Conservation (phyloP, 2,888 invertebrate species). For the Entomobrya proxima region DNA sequence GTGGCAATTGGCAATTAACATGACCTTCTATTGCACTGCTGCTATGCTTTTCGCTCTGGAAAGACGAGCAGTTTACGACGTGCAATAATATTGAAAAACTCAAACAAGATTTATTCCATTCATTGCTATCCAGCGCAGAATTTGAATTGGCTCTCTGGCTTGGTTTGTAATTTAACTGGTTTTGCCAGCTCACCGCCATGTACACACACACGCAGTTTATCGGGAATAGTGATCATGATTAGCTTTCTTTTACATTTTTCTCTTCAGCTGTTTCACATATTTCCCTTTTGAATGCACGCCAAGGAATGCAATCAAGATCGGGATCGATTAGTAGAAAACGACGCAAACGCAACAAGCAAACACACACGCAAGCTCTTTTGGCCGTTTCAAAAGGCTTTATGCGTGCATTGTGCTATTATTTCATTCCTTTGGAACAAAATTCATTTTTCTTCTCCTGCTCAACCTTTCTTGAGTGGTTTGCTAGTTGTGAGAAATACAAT, state of each 20-base stretch:
- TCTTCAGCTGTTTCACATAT: conserved; percentile 45
- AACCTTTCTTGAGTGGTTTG: background rate
- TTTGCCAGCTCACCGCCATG: background rate
- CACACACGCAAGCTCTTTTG: no score
- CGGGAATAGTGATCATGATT: conserved; percentile 5
- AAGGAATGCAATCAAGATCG: conserved; percentile 59
- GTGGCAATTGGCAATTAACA: conserved; percentile 28
- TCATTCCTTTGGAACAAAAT: conserved; percentile 17
- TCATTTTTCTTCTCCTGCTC: background rate
- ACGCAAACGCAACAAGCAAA: background rate
- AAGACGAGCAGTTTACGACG: no score
- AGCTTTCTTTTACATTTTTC: background rate
- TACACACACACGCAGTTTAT: no score
- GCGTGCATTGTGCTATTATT: conserved; percentile 11
- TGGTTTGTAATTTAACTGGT: background rate
- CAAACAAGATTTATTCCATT: conserved; percentile 22
- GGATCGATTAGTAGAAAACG: conserved; percentile 37
- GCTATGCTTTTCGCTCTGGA: background rate
- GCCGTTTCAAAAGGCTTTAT: background rate
- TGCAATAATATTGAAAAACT: background rate
- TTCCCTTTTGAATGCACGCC: conserved; percentile 49
- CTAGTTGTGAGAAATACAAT: no score
- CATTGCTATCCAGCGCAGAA: conserved; percentile 4
- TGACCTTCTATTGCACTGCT: background rate
- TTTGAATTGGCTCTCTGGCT: background rate